Base-by-base conservation (phyloP, 2,797 vertebrate genomes). In the Agapornis canus region DNA sequence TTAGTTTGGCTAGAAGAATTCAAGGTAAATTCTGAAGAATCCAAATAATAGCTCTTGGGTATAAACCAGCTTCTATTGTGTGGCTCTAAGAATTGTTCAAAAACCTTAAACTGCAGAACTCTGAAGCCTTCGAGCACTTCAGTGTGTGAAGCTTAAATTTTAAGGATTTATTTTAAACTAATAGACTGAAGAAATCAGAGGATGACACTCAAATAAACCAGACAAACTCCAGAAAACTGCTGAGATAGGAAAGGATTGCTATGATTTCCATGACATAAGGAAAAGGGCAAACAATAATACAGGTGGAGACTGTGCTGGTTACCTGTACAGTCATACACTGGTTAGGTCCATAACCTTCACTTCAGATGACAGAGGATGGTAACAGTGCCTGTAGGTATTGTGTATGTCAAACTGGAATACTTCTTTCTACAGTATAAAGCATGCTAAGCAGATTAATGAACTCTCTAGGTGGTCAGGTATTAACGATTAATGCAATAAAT, bases 51-150 rank as follows among this genome's bases (percentile, higher is more conserved):
- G 48, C 26, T 90, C 42, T 48, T 63, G 26, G 26, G 42, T 66
- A 43, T 54, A 82, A 47, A 42, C 5, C 13, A 32, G n/a, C 13
- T 68, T 22, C 6, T 22, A 26, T 42, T 75, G 49, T 26, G 9
- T 59, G 49, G 45, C 29, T 77, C 13, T n/a, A 47, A 52, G 20
- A 23, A 39, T 35, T 85, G 51, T 56, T 76, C 20, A 52, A 59
- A 86, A 86, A 40, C 25, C 6, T 64, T 59, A 14, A 20, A 56
- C 42, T 73, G 45, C 25, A 16, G 19, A 52, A 32, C 3, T 37
- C 68, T 4, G 0, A 61, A 83, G 43, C 3, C 27, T 42, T 56
- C 51, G 45, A 68, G 29, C 25, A 68, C 11, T 18, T 32, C 0
- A 31, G 20, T 25, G 10, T 27, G 29, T 20, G 35, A 57, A 66